Conservation (phyloP, 2,888 invertebrate species). For the Caenorhabditis japonica region DNA sequence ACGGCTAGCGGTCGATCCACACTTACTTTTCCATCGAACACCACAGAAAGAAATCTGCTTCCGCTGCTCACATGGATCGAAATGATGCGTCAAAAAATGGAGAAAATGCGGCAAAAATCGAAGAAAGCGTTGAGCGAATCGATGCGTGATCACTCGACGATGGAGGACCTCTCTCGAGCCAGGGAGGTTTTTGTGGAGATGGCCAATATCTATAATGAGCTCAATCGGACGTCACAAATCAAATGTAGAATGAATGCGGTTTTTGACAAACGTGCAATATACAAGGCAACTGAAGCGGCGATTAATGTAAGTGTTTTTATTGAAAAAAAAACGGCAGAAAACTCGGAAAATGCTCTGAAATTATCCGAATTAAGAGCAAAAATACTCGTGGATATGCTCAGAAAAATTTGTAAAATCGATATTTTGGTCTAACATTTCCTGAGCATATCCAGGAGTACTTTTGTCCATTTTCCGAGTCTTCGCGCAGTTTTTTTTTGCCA, state of each 20-base stretch:
- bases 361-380: too few relatives aligned
- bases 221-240: conserved; percentile 1
- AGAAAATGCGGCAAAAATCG: conserved; percentile 4
- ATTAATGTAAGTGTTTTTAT: conserved; percentile 20
- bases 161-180: neutral
- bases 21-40: conserved; percentile 30
- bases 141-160: neutral
- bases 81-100: conserved; percentile 2
- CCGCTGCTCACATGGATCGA: conserved; percentile 19
- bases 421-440: too few relatives aligned
- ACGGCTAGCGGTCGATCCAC: neutral
- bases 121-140: conserved; percentile 4
- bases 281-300: conserved; percentile 14
- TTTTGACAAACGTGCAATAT: conserved; percentile 25
- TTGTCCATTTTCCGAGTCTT: too few relatives aligned
- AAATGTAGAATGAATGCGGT: conserved; percentile 25
- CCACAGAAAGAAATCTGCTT: conserved; percentile 15
- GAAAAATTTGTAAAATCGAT: too few relatives aligned
- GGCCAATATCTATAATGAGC: conserved; percentile 13
- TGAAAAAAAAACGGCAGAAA: neutral
- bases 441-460: too few relatives aligned
- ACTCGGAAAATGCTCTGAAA: too few relatives aligned
- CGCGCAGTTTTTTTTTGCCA: too few relatives aligned
- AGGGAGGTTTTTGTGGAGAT: conserved; percentile 12
- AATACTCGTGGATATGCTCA: too few relatives aligned